These are phyloP conservation scores for Myrmecophaga tridactyla DNA, from an alignment of 2,113 vertebrate species.

Conservation along the genomic window DNA sequence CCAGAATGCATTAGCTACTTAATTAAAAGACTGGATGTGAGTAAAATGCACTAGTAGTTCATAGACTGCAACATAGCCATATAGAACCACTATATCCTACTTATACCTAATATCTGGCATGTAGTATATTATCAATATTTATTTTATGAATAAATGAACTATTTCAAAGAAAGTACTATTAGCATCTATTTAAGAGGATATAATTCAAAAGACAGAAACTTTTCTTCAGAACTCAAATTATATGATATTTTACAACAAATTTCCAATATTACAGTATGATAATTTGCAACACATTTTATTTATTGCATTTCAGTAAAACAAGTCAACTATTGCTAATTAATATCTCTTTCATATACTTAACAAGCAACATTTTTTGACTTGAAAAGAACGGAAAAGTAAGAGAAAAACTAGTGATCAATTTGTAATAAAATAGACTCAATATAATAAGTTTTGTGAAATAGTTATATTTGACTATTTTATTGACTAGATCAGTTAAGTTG, in stretches of 20 bases:
- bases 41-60: background rate
- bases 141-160: background rate
- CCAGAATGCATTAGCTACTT: background rate
- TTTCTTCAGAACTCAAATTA: constrained; percentile 14
- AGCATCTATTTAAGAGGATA: background rate
- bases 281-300: background rate
- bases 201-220: background rate
- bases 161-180: background rate
- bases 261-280: background rate
- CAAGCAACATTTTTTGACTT: background rate
- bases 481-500: background rate
- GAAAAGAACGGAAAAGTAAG: background rate
- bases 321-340: background rate
- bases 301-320: background rate
- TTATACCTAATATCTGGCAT: background rate
- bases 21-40: background rate
- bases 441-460: background rate
- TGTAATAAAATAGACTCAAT: background rate
- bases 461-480: background rate
- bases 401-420: background rate
- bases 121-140: background rate
- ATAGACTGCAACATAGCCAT: background rate
- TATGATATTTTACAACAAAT: too few species aligned
- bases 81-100: background rate
- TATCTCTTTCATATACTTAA: background rate